These are phyloP conservation scores for Semotilus atromaculatus DNA, from an alignment of 2,797 vertebrate species.

Conservation along the genomic window DNA sequence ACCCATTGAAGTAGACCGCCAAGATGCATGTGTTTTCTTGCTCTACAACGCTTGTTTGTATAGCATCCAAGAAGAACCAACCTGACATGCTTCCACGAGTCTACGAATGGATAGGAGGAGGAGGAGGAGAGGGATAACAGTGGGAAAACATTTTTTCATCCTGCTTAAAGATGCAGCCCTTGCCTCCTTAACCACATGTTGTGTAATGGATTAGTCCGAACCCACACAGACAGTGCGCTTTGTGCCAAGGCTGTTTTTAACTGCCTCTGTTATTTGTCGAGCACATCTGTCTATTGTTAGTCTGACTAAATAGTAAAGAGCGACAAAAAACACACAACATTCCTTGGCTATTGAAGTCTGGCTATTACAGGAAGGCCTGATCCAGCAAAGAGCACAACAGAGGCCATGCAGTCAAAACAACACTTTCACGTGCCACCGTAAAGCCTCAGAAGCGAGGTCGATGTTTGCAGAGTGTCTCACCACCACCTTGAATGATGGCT, in stretches of 20 bases:
- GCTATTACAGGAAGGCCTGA: slow-evolving; percentile 35
- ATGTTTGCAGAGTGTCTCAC: slow-evolving; percentile 48
- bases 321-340: slow-evolving; percentile 73
- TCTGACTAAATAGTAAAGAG: slow-evolving; percentile 70
- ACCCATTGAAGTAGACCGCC: slow-evolving; percentile 63
- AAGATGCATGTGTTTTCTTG: slow-evolving; percentile 62
- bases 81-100: slow-evolving; percentile 60
- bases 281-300: slow-evolving; percentile 77
- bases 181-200: slow-evolving; percentile 46
- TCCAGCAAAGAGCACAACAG: slow-evolving; percentile 36
- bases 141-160: slow-evolving; percentile 11
- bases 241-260: slow-evolving; percentile 65
- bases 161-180: slow-evolving; percentile 47
- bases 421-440: slow-evolving; percentile 45
- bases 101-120: slow-evolving; percentile 14
- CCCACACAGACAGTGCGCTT: slow-evolving; percentile 17
- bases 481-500: slow-evolving; percentile 43
- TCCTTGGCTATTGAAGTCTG: slow-evolving; percentile 70
- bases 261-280: slow-evolving; percentile 66
- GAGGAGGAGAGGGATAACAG: slow-evolving; percentile 9
- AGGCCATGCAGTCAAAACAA: slow-evolving; percentile 51
- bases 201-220: slow-evolving; percentile 49
- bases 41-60: slow-evolving; percentile 56
- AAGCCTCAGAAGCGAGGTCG: slow-evolving; percentile 19
- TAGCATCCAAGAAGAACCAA: slow-evolving; percentile 57